Evolutionary conservation across 2,888 invertebrate genomes (phyloP), one percentile per base, ranked within the genome.

Genomic region (Calameuta idolon): DNA sequence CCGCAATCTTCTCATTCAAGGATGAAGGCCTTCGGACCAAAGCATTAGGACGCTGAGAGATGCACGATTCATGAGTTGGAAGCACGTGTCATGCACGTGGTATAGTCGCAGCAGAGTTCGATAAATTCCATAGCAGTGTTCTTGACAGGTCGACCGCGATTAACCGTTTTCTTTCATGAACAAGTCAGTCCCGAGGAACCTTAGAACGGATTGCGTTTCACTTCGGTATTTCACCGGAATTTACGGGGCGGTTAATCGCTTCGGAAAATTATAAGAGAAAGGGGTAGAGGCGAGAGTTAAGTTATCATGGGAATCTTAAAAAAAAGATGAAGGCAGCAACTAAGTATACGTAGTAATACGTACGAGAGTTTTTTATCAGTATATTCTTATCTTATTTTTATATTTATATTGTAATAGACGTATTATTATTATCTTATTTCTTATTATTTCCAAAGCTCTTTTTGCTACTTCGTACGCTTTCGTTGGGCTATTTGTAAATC

Each of bases 141-240:
- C 55, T 9, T 55, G 55, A 55, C 55, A 55, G 55, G 55, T 55
- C 55, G 55, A 55, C 55, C 23, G 23, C 55, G 55, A 55, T 23
- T 55, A 15, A 55, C 55, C 55, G 55, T 55, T 55, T 55, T 55
- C 55, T 55, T 55, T 55, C 55, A 9, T 55, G 55, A 55, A 55
- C 55, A 23, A 55, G 23, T 23, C 71, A 71, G 31, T 31, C 31
- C 71, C 31, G 37, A 9, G 74, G 30, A 74, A 74, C 31, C 31
- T 34, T 15, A 74, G 35, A 74, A 74, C 74, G 74, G 74, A 35
- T 74, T 37, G 74, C 34, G 74, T 74, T 74, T 33, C 74, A 34
- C 74, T 9, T 71, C 71, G 55, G 71, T 71, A 71, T 33, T 33
- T 31, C 31, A 15, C 1, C 33, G 12, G 31, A 71, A 71, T 71